Evolutionary conservation across 1,140 invertebrate species (phyloP), one percentile per base, ranked within the genome.

Genomic region (Pseudomyrmex flavicornis): DNA sequence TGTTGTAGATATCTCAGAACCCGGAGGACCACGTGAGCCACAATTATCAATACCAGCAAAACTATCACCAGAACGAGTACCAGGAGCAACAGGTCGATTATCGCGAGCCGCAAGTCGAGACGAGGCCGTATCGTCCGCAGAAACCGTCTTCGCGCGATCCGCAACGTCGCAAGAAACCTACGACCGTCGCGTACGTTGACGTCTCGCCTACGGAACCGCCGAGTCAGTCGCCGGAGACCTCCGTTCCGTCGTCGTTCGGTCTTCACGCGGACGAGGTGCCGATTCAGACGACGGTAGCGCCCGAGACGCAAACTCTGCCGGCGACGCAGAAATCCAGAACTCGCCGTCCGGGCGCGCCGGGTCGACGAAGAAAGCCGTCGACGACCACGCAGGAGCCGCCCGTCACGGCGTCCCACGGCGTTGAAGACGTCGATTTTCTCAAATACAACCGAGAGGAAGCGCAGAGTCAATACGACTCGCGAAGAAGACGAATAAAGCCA

Each of bases 331-430:
- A 68, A 88, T 85, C 82, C 0, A 87, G 90, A 61, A 85, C 85
- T 8, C 84, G 91, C 8, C 73, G 91, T 44, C 92, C 92, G 0
- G 82, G 2, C 8, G 12, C 65, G 0, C 77, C 88, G 1, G 59
- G 22, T 70, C 82, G 84, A 15, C 79, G 90, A 35, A 75, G 91
- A 26, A 85, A 88, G 1, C 86, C 89, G 2, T 74, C 87, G 8
- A 90, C 87, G 0, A 91, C 91, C 0, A 89, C 91, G 9, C 46
- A 84, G 8, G 76, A 89, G 35, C 59, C 90, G 35, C 59, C 90
- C 10, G n/a, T 69, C 15, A 75, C 88, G 0, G 52, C 59, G 15
- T 50, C 79, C 1, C 8, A n/a, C 0, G 35, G 1, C 17, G 0
- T 7, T 35, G 35, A 35, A 35, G 86, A 88, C 3, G 88, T 88